These are phyloP conservation scores for Laupala kohalensis DNA, from an alignment of 1,140 invertebrate genomes.

Conservation along the genomic window DNA sequence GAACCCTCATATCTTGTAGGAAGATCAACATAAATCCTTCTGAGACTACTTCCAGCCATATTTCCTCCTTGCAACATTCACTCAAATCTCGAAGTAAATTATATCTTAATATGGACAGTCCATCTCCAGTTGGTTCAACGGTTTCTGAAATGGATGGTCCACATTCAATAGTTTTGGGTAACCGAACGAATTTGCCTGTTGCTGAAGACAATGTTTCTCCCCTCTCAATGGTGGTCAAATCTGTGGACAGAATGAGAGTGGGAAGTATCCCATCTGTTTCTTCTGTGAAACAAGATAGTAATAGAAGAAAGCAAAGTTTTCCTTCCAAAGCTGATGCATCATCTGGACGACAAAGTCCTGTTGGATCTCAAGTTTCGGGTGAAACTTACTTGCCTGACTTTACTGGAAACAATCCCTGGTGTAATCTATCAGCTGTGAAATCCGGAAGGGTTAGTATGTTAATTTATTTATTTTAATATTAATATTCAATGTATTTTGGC, in stretches of 20 bases:
- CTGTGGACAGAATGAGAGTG: not conserved
- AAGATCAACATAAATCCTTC: slow-evolving; percentile 38
- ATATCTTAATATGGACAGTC: slow-evolving; percentile 20
- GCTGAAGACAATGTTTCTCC: slow-evolving; percentile 21
- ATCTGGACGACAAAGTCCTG: not conserved
- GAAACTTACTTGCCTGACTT: slow-evolving; percentile 24
- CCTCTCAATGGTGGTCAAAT: not conserved
- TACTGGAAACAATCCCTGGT: slow-evolving; percentile 26
- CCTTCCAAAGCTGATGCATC: slow-evolving; percentile 41
- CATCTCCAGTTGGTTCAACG: not conserved
- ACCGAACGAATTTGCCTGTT: slow-evolving; percentile 27
- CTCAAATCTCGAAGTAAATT: slow-evolving; percentile 25
- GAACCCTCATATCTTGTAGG: slow-evolving; percentile 57
- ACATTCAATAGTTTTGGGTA: slow-evolving; percentile 24
- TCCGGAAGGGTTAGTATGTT: slow-evolving; percentile 19
- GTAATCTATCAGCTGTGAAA: slow-evolving; percentile 24
- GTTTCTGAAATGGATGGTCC: slow-evolving; percentile 19
- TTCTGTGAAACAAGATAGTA: slow-evolving; percentile 34
- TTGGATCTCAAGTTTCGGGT: not conserved
- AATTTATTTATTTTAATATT: not conserved
- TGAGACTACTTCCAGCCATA: slow-evolving; percentile 6
- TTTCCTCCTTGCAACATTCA: slow-evolving; percentile 11
- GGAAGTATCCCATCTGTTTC: not conserved
- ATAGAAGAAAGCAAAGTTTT: slow-evolving; percentile 57
- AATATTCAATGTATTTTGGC: too few relatives aligned